Base-by-base conservation (phyloP, 2,797 vertebrate genomes). In the Numenius phaeopus region DNA sequence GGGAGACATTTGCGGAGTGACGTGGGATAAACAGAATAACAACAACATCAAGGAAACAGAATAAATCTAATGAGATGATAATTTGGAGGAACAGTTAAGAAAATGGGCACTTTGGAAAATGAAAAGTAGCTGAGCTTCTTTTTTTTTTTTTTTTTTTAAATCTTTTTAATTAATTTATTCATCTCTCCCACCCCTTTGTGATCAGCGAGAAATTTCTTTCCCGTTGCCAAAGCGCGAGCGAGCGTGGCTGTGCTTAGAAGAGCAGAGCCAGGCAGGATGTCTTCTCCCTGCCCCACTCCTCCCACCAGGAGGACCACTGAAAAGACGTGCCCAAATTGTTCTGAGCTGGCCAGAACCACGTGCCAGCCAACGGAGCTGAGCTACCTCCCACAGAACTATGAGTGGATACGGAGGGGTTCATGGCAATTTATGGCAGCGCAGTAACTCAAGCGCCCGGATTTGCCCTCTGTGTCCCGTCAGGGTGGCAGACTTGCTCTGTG, bases 11-110 rank as follows among this genome's bases (percentile, higher is more conserved):
- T 88, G 91, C 87, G 85, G 97, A 97, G 87, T 97, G 97, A 97
- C 15, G 16, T 92, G 97, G 96, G 92, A 94, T 97, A 98, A 98
- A 98, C 97, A 98, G 96, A 98, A 97, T 93, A 97, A 96, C 97
- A 98, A 95, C 97, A 96, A 85, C 88, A 88, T 76, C 22, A 70
- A 90, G 72, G 71, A 96, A 90, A 82, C 79, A 96, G 95, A 95
- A 97, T 73, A 84, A 96, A 94, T 75, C 89, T 96, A 97, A 97
- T 44, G 73, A 97, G 97, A 96, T 50, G 58, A 97, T 97, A 85
- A 98, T 98, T 97, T 97, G 97, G 95, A 89, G 37, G 93, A 97
- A 92, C 12, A 87, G 96, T 96, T 87, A 89, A 96, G 96, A 95
- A 97, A 97, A 98, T 72, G 87, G 91, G 95, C 94, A 83, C 94